Conservation (phyloP, 1,140 invertebrate genomes). For the Leptonema lineaticorne region DNA sequence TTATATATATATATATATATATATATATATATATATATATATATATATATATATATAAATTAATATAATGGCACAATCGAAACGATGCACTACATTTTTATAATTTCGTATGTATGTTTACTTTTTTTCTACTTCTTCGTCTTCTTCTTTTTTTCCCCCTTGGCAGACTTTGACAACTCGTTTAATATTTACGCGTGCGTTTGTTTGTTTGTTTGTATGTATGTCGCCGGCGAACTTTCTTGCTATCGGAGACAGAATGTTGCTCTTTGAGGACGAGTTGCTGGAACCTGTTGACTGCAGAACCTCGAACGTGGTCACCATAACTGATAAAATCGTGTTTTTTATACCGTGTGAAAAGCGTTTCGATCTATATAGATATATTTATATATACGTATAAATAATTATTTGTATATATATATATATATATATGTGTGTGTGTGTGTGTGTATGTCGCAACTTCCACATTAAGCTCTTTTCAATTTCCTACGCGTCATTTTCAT, state of each 20-base stretch:
- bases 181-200: conserved; percentile 17
- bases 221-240: conserved; percentile 14
- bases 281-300: conserved; percentile 13
- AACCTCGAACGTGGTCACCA: conserved; percentile 16
- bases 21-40: too few species aligned
- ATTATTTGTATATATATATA: not conserved
- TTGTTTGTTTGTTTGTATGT: too few species aligned
- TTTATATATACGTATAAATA: not conserved
- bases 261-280: conserved; percentile 14
- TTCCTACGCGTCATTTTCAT: too few species aligned
- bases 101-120: not conserved
- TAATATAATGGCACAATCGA: not conserved
- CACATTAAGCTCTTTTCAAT: too few species aligned
- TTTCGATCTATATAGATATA: conserved; percentile 7
- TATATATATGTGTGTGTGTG: too few species aligned
- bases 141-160: not conserved
- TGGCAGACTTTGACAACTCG: not conserved
- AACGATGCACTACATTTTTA: not conserved
- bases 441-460: too few species aligned
- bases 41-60: too few species aligned
- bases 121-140: not conserved
- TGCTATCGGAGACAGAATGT: conserved; percentile 14
- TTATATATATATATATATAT: too few species aligned
- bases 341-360: conserved; percentile 17
- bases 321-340: conserved; percentile 18